Evolutionary conservation across 2,888 invertebrate genomes (phyloP).

Genomic region (Silvanus unidentatus): DNA sequence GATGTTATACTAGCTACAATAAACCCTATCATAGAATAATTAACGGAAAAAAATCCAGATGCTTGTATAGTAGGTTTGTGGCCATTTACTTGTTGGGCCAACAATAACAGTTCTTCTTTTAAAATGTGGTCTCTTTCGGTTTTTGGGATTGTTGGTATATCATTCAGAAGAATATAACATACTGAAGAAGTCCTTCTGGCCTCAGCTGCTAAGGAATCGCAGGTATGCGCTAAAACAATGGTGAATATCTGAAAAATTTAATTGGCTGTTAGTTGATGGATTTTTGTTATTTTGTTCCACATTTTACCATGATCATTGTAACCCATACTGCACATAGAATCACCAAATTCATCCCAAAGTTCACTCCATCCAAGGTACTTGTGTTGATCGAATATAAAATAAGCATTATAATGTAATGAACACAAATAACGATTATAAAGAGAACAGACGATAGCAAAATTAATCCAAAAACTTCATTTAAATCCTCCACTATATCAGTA

Average conservation of each 20-base stretch:
- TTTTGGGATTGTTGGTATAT: constrained; percentile 6
- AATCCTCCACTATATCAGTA: background rate
- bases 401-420: background rate
- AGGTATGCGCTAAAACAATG: constrained; percentile 8
- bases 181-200: constrained; percentile 5
- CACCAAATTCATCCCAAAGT: no score
- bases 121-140: constrained; percentile 4
- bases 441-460: background rate
- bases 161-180: constrained; percentile 11
- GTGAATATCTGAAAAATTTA: constrained; percentile 9
- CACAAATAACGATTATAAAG: background rate
- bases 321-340: no score
- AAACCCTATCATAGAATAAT: background rate
- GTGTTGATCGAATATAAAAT: background rate
- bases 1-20: background rate
- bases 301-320: no score
- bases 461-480: background rate
- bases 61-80: constrained; percentile 6
- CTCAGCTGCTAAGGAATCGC: constrained; percentile 8
- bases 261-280: no score
- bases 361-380: no score
- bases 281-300: no score
- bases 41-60: background rate
- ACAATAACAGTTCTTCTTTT: constrained; percentile 8
- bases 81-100: constrained; percentile 9